Conservation (phyloP, 1,140 invertebrate species). For the Phenacoccus solenopsis region DNA sequence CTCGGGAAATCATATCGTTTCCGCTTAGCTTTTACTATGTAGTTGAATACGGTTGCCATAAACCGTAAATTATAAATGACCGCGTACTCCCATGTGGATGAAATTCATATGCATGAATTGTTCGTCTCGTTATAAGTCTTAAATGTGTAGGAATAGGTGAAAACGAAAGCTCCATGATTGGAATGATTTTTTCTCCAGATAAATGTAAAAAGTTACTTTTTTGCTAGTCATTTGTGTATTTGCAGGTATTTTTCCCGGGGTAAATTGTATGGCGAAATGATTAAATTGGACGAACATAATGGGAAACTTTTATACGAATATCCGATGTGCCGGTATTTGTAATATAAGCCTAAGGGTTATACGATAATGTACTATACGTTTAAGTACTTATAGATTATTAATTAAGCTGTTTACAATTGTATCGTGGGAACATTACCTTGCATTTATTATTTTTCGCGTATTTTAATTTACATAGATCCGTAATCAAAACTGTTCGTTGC, state of each 20-base stretch:
- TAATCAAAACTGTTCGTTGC: no score
- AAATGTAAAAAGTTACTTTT: constrained; percentile 3
- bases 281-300: no score
- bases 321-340: no score
- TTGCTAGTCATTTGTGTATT: not conserved
- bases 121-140: not conserved
- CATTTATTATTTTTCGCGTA: not conserved
- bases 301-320: not conserved
- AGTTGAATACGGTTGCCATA: no score
- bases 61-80: no score
- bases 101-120: no score
- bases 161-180: not conserved
- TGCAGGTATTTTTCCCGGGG: not conserved
- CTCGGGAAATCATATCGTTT: no score
- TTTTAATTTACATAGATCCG: no score
- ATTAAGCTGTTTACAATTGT: not conserved
- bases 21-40: no score
- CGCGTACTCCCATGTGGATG: no score
- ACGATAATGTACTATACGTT: not conserved
- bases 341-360: no score
- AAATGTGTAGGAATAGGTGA: not conserved
- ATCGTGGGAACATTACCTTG: not conserved
- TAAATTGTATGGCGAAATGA: no score
- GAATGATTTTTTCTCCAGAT: not conserved
- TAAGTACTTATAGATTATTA: not conserved